These are phyloP conservation scores for Perizoma flavofasciatum DNA, from an alignment of 2,888 invertebrate species.

Conservation along the genomic window DNA sequence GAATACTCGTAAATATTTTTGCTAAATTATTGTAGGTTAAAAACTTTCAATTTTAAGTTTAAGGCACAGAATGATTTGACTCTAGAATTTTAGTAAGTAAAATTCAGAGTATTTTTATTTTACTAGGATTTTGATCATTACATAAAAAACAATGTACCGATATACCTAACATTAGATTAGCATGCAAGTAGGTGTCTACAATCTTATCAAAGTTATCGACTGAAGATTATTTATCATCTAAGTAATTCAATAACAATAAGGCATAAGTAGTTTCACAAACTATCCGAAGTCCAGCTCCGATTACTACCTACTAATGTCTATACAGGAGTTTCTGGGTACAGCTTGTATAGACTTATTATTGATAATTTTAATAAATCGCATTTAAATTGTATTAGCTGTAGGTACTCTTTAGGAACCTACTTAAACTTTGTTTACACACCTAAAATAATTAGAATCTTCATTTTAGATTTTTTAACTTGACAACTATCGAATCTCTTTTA, in stretches of 20 bases:
- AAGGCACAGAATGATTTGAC: constrained; percentile 65
- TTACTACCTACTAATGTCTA: constrained; percentile 16
- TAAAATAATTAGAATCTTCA: not conserved
- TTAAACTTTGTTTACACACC: not conserved
- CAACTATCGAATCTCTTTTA: not conserved
- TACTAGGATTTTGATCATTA: not conserved
- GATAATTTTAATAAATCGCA: too few relatives aligned
- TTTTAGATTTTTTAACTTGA: not conserved
- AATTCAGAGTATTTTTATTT: not conserved
- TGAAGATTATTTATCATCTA: constrained; percentile 27
- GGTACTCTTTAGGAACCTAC: too few relatives aligned
- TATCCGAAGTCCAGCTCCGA: constrained; percentile 58
- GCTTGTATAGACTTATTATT: too few relatives aligned
- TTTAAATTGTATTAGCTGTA: too few relatives aligned
- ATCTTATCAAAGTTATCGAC: constrained; percentile 27
- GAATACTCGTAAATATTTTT: constrained; percentile 3
- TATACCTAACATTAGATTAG: constrained; percentile 13
- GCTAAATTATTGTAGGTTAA: not conserved
- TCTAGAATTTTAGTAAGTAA: constrained; percentile 30
- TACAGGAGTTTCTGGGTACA: too few relatives aligned
- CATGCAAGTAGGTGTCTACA: constrained; percentile 11
- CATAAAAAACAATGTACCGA: constrained; percentile 12
- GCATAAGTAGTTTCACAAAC: not conserved
- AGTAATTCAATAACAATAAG: constrained; percentile 27
- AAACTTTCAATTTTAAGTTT: constrained; percentile 38